Conservation (phyloP, 2,113 vertebrate species). For the Serilophus lunatus region DNA sequence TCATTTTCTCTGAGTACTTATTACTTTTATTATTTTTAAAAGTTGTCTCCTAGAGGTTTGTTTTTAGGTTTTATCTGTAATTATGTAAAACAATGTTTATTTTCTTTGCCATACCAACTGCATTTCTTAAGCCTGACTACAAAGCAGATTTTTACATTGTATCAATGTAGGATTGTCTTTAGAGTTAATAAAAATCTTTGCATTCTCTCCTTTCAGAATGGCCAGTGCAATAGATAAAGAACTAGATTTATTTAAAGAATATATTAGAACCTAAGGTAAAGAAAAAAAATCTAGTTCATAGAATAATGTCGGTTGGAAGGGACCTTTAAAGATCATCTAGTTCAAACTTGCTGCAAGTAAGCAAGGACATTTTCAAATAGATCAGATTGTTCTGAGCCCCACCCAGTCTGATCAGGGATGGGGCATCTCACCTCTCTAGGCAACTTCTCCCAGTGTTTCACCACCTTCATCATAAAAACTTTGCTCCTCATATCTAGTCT, state of each 20-base stretch:
- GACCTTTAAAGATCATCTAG: background rate
- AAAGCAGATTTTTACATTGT: background rate
- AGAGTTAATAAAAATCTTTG: background rate
- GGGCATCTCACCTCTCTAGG: background rate
- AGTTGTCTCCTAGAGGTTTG: background rate
- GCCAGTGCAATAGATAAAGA: background rate
- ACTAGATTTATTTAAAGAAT: background rate
- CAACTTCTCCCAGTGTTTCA: background rate
- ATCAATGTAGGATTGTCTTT: background rate
- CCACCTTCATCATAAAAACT: fast-evolving
- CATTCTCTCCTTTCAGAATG: background rate
- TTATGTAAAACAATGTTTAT: background rate
- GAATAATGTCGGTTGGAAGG: background rate
- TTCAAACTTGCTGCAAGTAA: background rate
- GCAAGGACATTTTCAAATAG: background rate
- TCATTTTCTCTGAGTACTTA: background rate
- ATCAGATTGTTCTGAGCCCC: background rate
- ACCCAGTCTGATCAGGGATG: background rate
- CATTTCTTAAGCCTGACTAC: background rate
- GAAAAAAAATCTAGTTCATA: background rate
- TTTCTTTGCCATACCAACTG: background rate
- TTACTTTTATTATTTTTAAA: background rate
- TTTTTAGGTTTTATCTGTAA: background rate
- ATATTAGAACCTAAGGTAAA: background rate
- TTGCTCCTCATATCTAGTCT: background rate